These are phyloP conservation scores for Gambelia wislizenii DNA, from an alignment of 2,797 vertebrate genomes.

Conservation along the genomic window DNA sequence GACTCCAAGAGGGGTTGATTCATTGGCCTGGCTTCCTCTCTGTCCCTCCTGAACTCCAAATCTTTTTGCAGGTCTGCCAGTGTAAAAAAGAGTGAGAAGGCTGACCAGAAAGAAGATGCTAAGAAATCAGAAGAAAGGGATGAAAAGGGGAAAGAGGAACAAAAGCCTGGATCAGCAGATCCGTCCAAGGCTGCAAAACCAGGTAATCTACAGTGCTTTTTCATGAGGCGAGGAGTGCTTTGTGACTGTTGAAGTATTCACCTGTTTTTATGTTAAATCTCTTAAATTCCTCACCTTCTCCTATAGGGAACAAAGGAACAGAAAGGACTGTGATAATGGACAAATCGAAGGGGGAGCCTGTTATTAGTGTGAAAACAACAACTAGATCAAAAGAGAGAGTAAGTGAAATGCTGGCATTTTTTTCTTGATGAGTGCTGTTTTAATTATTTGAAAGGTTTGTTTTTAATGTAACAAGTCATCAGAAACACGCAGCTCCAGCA, in stretches of 20 bases:
- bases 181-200: constrained; percentile 76
- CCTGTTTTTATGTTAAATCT: fast-evolving
- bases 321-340: constrained; percentile 98
- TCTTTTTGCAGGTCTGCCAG: constrained; percentile 63
- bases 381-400: constrained; percentile 95
- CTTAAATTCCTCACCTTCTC: background rate
- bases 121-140: constrained; percentile 82
- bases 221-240: background rate
- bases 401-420: constrained; percentile 72
- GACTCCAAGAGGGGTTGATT: too few relatives aligned
- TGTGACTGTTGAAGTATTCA: background rate
- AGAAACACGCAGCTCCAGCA: too few relatives aligned
- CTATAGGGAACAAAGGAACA: constrained; percentile 82
- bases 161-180: constrained; percentile 77
- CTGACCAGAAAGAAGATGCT: constrained; percentile 85
- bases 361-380: constrained; percentile 95
- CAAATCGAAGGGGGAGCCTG: constrained; percentile 97
- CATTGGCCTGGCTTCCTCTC: background rate
- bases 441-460: background rate
- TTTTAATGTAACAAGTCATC: background rate
- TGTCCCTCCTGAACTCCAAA: background rate
- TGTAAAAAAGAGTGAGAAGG: constrained; percentile 80
- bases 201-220: constrained; percentile 61
- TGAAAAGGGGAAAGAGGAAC: constrained; percentile 85
- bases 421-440: background rate